Percentiles rank a stretch among this genome's conserved stretches.
phyloP scores from a whole-genome alignment of 2,888 invertebrate species.

The Unio delphinus region DNA sequence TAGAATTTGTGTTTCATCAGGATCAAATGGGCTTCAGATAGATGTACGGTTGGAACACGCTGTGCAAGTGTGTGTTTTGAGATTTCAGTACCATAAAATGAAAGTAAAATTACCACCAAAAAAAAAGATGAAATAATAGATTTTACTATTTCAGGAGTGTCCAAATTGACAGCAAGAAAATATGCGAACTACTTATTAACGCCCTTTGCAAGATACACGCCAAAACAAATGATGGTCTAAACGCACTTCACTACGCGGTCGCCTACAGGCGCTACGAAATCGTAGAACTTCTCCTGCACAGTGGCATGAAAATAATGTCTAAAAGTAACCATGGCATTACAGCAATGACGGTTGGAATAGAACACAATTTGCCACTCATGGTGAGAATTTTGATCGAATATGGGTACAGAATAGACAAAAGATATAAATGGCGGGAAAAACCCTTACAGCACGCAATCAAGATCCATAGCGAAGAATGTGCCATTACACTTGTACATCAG shows the following conservation, averaged over 20 bases:
- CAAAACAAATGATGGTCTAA: slow-evolving; percentile 57
- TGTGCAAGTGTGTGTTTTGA: too few relatives aligned
- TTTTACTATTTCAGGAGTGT: slow-evolving; percentile 51
- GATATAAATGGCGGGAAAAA: slow-evolving; percentile 61
- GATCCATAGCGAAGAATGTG: slow-evolving; percentile 60
- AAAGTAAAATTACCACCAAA: too few relatives aligned
- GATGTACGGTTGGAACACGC: too few relatives aligned
- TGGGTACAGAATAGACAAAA: slow-evolving; percentile 61
- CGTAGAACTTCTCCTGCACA: slow-evolving; percentile 55
- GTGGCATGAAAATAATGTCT: slow-evolving; percentile 52
- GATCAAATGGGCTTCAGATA: too few relatives aligned
- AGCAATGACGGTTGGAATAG: slow-evolving; percentile 64
- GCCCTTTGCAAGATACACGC: slow-evolving; percentile 61
- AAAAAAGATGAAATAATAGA: neutral
- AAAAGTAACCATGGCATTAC: slow-evolving; percentile 60
- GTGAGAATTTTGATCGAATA: slow-evolving; percentile 54
- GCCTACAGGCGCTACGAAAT: slow-evolving; percentile 61
- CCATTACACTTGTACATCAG: slow-evolving; percentile 61
- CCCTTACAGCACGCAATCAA: slow-evolving; percentile 64
- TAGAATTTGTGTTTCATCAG: too few relatives aligned
- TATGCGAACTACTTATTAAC: slow-evolving; percentile 60
- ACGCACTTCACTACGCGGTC: slow-evolving; percentile 63
- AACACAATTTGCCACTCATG: slow-evolving; percentile 61
- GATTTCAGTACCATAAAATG: too few relatives aligned
- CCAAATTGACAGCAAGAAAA: slow-evolving; percentile 57